Percentiles rank a stretch among this genome's conserved stretches.
Conservation (phyloP, 92 coral and sea anemone species). For the Palythoa grandis region DNA sequence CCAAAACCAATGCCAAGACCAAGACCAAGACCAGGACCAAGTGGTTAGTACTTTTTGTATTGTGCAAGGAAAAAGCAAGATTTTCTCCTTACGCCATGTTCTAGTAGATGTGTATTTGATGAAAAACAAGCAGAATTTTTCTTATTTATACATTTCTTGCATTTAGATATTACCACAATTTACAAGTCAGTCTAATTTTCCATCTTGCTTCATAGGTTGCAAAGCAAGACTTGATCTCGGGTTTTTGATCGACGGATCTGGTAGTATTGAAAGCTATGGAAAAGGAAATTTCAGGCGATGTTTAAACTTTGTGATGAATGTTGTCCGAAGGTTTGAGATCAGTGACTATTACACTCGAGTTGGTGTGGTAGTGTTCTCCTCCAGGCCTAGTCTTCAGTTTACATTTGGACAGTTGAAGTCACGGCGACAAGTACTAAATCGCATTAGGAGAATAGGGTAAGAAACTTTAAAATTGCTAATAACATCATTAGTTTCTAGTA, state of each 20-base stretch:
- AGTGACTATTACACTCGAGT: conserved; percentile 5
- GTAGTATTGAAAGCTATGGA: conserved; percentile 22
- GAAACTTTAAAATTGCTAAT: background rate
- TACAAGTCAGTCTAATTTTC: background rate
- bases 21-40: no score
- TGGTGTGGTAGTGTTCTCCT: conserved; percentile 30
- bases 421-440: background rate
- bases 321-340: conserved; percentile 33
- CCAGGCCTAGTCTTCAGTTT: conserved; percentile 4
- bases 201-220: background rate
- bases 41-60: no score
- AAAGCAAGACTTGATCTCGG: conserved; percentile 33
- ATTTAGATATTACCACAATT: no score
- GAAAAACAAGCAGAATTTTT: no score
- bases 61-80: no score
- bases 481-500: no score
- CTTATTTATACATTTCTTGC: no score
- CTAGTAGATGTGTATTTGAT: no score
- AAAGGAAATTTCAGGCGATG: conserved; percentile 21
- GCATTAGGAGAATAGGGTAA: conserved; percentile 11
- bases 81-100: no score
- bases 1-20: background rate
- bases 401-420: conserved; percentile 21
- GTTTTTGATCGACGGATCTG: conserved; percentile 36
- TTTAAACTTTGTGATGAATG: conserved; percentile 35